Conservation (phyloP, 2,797 vertebrate species). For the Phrynocephalus vlangalii region DNA sequence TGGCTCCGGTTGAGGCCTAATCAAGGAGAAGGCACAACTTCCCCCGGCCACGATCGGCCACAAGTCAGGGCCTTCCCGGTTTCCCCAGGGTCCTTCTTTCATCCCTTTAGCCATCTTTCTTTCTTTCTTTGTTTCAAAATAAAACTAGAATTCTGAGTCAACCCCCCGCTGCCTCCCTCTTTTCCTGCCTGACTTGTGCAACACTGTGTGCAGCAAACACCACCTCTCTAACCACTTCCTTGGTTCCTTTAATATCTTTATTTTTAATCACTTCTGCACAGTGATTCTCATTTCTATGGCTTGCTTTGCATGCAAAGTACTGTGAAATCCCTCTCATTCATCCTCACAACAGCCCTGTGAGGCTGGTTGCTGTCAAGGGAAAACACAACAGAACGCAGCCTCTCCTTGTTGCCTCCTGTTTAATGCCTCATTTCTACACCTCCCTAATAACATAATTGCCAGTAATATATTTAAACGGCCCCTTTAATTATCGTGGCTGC, state of each 20-base stretch:
- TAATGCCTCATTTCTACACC: background rate
- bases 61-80: background rate
- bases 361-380: background rate
- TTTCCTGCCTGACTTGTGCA: background rate
- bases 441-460: conserved; percentile 12
- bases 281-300: background rate
- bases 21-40: background rate
- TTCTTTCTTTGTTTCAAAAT: background rate
- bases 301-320: background rate
- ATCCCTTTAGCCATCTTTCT: too few species aligned
- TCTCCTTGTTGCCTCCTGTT: background rate
- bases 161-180: too few species aligned
- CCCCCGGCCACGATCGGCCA: background rate
- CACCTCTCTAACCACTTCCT: background rate
- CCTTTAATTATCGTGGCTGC: conserved; percentile 4
- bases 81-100: too few species aligned
- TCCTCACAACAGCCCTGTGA: conserved; percentile 24
- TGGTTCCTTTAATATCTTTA: background rate
- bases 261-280: background rate
- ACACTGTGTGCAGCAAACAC: too few species aligned
- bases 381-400: too few species aligned
- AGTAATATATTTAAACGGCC: background rate
- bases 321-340: background rate
- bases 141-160: background rate
- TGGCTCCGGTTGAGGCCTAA: background rate